Percentiles rank a stretch among this genome's conserved stretches.
These are phyloP conservation scores for Paedocypris sp. DNA, from an alignment of 2,113 vertebrate genomes.

Conservation along the genomic window DNA sequence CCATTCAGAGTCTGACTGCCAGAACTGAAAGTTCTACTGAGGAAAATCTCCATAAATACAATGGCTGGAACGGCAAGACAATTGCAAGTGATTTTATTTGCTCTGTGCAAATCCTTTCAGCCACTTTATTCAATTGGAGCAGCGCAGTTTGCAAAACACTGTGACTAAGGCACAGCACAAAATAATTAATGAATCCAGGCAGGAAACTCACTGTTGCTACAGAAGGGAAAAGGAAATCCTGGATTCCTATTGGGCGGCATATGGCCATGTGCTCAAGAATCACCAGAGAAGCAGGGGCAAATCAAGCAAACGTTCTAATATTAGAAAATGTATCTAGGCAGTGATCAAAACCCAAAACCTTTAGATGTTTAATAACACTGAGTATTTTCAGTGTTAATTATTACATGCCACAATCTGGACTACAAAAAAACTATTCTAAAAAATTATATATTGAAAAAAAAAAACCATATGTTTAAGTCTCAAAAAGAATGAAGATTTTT, in stretches of 20 bases:
- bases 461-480: no score
- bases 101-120: constrained; percentile 36
- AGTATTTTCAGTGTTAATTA: constrained; percentile 16
- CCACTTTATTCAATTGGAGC: constrained; percentile 40
- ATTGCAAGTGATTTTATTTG: constrained; percentile 31
- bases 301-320: constrained; percentile 71
- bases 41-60: constrained; percentile 36
- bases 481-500: no score
- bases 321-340: constrained; percentile 72
- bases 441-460: no score
- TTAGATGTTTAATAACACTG: constrained; percentile 40
- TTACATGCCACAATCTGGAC: background rate
- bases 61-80: constrained; percentile 31
- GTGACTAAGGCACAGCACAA: constrained; percentile 51
- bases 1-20: constrained; percentile 16
- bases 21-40: constrained; percentile 26
- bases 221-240: constrained; percentile 58
- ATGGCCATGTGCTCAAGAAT: constrained; percentile 59
- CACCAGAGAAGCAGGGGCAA: constrained; percentile 61
- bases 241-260: constrained; percentile 51
- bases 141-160: constrained; percentile 48
- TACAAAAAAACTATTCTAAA: no score
- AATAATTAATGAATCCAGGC: constrained; percentile 62
- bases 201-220: constrained; percentile 66
- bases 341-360: constrained; percentile 51